These are phyloP conservation scores for Unio delphinus DNA, from an alignment of 2,888 invertebrate genomes.

Conservation along the genomic window DNA sequence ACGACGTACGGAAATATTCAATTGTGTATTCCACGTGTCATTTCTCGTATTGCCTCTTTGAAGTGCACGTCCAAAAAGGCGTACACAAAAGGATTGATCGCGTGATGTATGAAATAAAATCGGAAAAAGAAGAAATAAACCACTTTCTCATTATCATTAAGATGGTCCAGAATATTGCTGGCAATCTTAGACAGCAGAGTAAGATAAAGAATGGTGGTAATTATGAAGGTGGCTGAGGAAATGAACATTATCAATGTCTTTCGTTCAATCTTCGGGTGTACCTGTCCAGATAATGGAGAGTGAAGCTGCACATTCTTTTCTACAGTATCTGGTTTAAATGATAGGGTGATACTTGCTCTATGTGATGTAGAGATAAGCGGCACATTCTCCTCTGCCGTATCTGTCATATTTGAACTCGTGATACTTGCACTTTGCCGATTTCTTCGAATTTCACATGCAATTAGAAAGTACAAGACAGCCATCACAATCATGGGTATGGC, in stretches of 20 bases:
- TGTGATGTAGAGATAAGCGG: no score
- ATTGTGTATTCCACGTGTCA: not conserved
- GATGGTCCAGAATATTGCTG: conserved; percentile 9
- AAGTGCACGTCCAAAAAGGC: conserved; percentile 29
- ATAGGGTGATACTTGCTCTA: no score
- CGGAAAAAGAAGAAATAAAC: conserved; percentile 31
- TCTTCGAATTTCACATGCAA: conserved; percentile 10
- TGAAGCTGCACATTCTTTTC: no score
- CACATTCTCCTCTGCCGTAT: no score
- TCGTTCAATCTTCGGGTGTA: conserved; percentile 5
- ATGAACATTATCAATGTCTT: conserved; percentile 28
- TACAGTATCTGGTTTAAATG: no score
- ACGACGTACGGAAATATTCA: no score
- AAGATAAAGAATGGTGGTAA: conserved; percentile 23
- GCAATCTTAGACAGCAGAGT: conserved; percentile 24
- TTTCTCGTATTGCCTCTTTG: conserved; percentile 10
- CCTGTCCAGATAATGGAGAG: not conserved
- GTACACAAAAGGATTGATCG: conserved; percentile 26
- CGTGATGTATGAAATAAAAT: conserved; percentile 32
- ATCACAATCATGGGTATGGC: conserved; percentile 13
- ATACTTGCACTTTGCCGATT: not conserved
- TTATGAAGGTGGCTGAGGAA: conserved; percentile 19
- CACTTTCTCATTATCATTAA: conserved; percentile 12
- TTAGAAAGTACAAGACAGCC: conserved; percentile 19
- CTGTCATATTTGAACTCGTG: no score